phyloP scores from a whole-genome alignment of 2,113 vertebrate genomes.

The Chaetodon auriga region DNA sequence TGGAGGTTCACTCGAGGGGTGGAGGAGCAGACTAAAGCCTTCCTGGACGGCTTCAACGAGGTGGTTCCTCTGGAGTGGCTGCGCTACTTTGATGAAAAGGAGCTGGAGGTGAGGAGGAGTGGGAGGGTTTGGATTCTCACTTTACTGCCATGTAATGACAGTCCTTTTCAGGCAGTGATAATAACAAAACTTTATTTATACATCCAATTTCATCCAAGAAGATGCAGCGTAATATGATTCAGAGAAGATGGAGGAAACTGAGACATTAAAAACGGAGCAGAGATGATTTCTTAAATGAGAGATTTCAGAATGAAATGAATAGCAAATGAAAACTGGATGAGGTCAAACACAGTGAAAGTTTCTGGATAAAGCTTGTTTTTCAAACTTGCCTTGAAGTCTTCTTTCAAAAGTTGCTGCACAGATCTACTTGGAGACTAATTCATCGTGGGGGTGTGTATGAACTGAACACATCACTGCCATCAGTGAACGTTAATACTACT shows the following conservation, averaged over 20 bases:
- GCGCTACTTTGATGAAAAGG: constrained; percentile 97
- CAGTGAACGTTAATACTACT: background rate
- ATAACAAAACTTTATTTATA: too few species aligned
- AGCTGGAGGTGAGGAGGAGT: constrained; percentile 89
- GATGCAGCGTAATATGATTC: background rate
- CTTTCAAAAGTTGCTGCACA: background rate
- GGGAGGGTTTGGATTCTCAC: background rate
- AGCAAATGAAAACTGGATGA: background rate
- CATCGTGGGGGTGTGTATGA: too few species aligned
- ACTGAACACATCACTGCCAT: too few species aligned
- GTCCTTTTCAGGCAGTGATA: too few species aligned
- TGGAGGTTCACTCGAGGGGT: constrained; percentile 97
- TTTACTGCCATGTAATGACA: background rate
- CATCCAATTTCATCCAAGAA: too few species aligned
- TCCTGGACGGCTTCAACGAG: constrained; percentile 97
- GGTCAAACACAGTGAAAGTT: too few species aligned
- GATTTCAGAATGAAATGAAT: background rate
- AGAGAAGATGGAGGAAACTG: background rate
- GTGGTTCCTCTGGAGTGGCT: constrained; percentile 98
- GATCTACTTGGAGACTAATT: background rate
- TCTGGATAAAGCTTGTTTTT: too few species aligned
- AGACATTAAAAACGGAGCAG: background rate
- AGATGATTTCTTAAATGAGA: background rate
- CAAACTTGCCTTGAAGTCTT: background rate
- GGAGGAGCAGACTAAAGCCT: constrained; percentile 97